Evolutionary conservation across 2,113 vertebrate species (phyloP).

Genomic region (Ophthalmolycus amberensis): DNA sequence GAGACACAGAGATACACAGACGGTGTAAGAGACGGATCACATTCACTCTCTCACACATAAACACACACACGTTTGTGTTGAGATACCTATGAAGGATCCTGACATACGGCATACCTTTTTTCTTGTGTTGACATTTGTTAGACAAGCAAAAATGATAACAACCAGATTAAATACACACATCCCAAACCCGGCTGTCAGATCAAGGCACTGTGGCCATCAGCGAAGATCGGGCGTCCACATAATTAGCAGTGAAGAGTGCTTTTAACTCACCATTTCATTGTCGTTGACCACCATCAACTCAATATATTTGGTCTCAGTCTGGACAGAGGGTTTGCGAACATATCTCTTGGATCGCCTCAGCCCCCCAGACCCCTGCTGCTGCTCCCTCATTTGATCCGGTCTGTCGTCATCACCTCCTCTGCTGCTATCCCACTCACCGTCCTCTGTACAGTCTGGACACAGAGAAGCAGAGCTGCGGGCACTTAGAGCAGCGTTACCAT

Average conservation of each 20-base stretch:
- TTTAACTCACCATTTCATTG: slow-evolving; percentile 87
- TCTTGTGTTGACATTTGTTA: background rate
- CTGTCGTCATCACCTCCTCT: slow-evolving; percentile 56
- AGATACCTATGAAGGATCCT: slow-evolving; percentile 1
- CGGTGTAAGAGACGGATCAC: slow-evolving; percentile 21
- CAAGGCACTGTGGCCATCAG: background rate
- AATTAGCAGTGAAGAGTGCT: background rate
- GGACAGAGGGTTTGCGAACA: slow-evolving; percentile 89
- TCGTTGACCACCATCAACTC: slow-evolving; percentile 96
- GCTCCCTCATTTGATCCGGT: slow-evolving; percentile 34
- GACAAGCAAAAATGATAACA: background rate
- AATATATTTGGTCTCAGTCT: slow-evolving; percentile 96
- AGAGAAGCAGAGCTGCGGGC: slow-evolving; percentile 36
- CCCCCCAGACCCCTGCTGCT: slow-evolving; percentile 44
- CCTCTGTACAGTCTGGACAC: slow-evolving; percentile 75
- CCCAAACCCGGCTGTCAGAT: background rate
- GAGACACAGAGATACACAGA: slow-evolving; percentile 54
- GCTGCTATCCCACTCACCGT: slow-evolving; percentile 64
- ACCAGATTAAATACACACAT: background rate
- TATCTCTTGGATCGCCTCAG: slow-evolving; percentile 79
- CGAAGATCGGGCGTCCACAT: background rate
- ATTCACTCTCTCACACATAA: background rate
- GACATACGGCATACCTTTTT: background rate
- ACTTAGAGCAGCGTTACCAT: slow-evolving; percentile 1
- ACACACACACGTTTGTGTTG: background rate